Percentiles rank a stretch among this genome's conserved stretches.
Conservation (phyloP, 2,113 vertebrate genomes). For the Pterophyllum scalare region DNA sequence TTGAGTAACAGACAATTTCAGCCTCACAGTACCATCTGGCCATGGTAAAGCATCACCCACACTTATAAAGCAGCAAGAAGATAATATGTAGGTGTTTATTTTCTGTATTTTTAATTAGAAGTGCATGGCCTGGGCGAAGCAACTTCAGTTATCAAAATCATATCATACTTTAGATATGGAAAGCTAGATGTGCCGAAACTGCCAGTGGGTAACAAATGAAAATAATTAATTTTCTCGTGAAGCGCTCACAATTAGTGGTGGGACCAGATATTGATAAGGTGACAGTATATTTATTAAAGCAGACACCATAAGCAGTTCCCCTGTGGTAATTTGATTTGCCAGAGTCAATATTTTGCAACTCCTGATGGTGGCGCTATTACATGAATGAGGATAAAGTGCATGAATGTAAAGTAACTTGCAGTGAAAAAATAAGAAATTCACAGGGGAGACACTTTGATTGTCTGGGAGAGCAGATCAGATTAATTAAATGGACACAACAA, state of each 20-base stretch:
- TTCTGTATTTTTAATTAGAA: background rate
- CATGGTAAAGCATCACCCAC: background rate
- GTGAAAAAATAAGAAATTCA: background rate
- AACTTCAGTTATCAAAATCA: background rate
- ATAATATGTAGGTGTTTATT: background rate
- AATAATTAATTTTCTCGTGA: background rate
- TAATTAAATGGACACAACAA: background rate
- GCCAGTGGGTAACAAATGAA: background rate
- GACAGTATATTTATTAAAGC: background rate
- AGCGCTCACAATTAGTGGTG: background rate
- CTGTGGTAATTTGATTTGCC: background rate
- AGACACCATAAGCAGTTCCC: background rate
- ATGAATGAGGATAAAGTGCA: background rate
- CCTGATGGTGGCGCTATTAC: background rate
- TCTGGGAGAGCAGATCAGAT: background rate
- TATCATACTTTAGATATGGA: background rate
- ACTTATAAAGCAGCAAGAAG: background rate
- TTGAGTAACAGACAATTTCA: conserved; percentile 3
- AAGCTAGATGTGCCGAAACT: background rate
- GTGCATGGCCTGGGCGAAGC: background rate
- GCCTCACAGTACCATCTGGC: background rate
- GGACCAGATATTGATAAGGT: background rate
- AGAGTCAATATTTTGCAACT: background rate
- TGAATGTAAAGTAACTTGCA: background rate
- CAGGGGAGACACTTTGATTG: background rate